A percentile compares a stretch with the other conserved stretches of the same genome.
Evolutionary conservation across 1,140 invertebrate species (phyloP).

Genomic region (Capitella teleta): DNA sequence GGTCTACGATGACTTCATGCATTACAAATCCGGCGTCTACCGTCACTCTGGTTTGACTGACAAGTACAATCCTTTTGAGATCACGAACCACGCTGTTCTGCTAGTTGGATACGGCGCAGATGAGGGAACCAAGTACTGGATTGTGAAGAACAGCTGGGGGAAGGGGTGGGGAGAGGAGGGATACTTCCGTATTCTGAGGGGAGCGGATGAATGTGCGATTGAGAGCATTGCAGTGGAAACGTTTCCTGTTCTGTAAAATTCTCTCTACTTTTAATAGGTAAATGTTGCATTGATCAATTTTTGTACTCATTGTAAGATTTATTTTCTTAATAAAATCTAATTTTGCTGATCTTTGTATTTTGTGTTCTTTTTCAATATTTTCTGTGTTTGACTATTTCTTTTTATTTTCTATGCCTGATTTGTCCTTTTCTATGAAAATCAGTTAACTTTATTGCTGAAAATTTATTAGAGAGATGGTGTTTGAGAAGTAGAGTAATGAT

Average conservation of each 20-base stretch:
- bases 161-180: constrained; percentile 48
- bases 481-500: too few relatives aligned
- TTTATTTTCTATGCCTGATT: neutral
- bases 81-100: constrained; percentile 40
- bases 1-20: constrained; percentile 42
- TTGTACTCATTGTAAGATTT: neutral
- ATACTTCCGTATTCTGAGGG: constrained; percentile 46
- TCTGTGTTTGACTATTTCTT: neutral
- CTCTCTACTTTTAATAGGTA: neutral
- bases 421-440: neutral
- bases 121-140: constrained; percentile 30
- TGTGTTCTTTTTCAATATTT: neutral
- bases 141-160: constrained; percentile 48
- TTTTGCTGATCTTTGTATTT: neutral
- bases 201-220: constrained; percentile 45
- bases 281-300: neutral
- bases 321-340: neutral
- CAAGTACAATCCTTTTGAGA: constrained; percentile 33
- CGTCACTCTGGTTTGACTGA: constrained; percentile 23
- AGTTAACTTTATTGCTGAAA: too few relatives aligned
- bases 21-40: constrained; percentile 43
- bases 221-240: constrained; percentile 36
- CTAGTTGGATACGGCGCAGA: constrained; percentile 38
- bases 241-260: constrained; percentile 13
- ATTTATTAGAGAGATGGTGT: too few relatives aligned